Conservation (phyloP, 2,113 vertebrate genomes). For the Melanotaenia duboulayi region DNA sequence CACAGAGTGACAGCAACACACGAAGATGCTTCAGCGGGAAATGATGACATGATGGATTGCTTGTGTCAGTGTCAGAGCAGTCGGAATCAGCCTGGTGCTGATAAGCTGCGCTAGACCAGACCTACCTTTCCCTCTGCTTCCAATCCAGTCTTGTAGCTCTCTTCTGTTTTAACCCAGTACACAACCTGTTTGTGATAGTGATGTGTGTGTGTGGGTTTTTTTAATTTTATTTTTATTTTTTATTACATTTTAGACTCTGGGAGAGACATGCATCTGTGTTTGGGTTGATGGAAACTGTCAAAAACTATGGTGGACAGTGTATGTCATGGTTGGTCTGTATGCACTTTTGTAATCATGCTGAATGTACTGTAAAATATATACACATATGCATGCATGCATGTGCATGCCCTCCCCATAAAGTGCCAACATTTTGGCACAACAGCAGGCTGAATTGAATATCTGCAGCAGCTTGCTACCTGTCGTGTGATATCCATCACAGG, state of each 20-base stretch:
- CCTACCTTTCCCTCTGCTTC: constrained; percentile 59
- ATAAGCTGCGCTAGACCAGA: constrained; percentile 81
- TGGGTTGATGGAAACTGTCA: background rate
- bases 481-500: constrained; percentile 68
- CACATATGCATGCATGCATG: background rate
- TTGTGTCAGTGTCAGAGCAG: constrained; percentile 85
- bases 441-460: constrained; percentile 46
- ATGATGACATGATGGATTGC: constrained; percentile 90
- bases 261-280: background rate
- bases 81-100: constrained; percentile 84
- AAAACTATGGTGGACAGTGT: background rate
- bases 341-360: background rate
- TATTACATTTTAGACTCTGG: background rate
- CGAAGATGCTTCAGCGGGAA: constrained; percentile 75
- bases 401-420: background rate
- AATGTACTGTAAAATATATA: constrained; percentile 2
- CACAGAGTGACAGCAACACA: constrained; percentile 46
- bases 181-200: constrained; percentile 23
- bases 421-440: constrained; percentile 26
- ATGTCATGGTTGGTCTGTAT: background rate
- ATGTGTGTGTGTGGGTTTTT: background rate
- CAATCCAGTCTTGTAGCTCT: constrained; percentile 74
- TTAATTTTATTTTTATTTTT: background rate
- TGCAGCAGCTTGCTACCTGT: constrained; percentile 59
- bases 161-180: constrained; percentile 17